Conservation (phyloP, 1,140 invertebrate species). For the Hirudo medicinalis region DNA sequence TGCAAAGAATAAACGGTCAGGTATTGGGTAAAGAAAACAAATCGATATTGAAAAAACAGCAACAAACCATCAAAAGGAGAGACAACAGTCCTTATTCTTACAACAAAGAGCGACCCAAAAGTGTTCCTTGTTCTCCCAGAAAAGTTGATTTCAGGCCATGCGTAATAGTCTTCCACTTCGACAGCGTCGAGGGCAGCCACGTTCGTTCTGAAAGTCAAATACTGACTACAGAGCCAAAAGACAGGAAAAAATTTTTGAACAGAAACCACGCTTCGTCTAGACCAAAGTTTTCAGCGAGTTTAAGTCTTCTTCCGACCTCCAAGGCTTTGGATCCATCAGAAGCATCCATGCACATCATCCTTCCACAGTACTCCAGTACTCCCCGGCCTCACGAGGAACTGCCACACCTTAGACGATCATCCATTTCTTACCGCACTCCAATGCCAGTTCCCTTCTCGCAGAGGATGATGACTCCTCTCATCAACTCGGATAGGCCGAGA, state of each 20-base stretch:
- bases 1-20: no score
- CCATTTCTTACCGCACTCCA: background rate
- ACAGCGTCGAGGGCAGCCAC: conserved; percentile 10
- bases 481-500: background rate
- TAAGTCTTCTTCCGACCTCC: background rate
- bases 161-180: conserved; percentile 15
- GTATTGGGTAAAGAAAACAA: conserved; percentile 10
- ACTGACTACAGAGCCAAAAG: conserved; percentile 11
- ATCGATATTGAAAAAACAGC: conserved; percentile 16
- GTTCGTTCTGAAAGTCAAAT: conserved; percentile 12
- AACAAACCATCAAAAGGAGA: background rate
- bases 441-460: background rate
- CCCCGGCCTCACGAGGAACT: background rate
- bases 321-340: background rate
- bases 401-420: background rate
- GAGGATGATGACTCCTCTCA: background rate
- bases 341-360: background rate
- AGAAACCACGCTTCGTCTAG: background rate
- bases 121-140: conserved; percentile 1
- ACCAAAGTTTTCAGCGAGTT: background rate
- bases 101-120: background rate
- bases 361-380: background rate
- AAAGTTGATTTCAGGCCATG: conserved; percentile 9
- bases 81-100: background rate
- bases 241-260: conserved; percentile 14